Base-by-base conservation (phyloP, 2,888 invertebrate species). In the Rhaphigaster nebulosa region DNA sequence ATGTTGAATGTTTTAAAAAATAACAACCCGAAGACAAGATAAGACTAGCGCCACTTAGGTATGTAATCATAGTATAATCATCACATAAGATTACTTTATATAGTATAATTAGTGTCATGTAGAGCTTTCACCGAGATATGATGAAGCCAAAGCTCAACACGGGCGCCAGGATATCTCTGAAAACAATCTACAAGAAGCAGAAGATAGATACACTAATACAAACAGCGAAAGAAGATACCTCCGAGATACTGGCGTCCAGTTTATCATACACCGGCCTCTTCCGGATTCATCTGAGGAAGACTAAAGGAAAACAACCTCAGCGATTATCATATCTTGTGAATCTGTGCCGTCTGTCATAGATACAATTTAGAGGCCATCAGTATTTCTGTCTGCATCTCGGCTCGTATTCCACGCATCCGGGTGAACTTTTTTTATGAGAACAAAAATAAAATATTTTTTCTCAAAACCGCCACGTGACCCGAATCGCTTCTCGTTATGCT, bases 301-400 rank as follows among this genome's bases (percentile, higher is more conserved):
- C 45, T 50, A 84, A 84, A 84, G 45, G 45, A 84, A 84, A 84
- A 84, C 84, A 50, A 84, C 41, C 15, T n/a, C 45, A 23, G 15
- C 29, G 84, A 84, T 84, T 84, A 84, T 84, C 84, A 84, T 84
- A 84, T 84, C 84, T n/a, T 41, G 84, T 84, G 84, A 84, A 84
- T 84, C 84, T 84, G 45, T 84, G 45, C 45, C 70, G 34, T 34
- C 70, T 38, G 84, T 84, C 84, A 45, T 84, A 45, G 45, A 76
- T 76, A 76, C 70, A 15, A 76, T 76, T 76, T 76, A 76, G 70
- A 76, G 70, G 41, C 41, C 84, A 84, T 84, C 84, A 84, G 84
- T 50, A 50, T 84, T 84, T 84, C 84, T 50, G n/a, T 76, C 70
- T 76, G 70, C 70, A 76, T 38, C 34, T 76, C 34, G n/a, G 84